These are phyloP conservation scores for Chlamydotis undulata DNA, from an alignment of 2,113 vertebrate species.

Conservation along the genomic window DNA sequence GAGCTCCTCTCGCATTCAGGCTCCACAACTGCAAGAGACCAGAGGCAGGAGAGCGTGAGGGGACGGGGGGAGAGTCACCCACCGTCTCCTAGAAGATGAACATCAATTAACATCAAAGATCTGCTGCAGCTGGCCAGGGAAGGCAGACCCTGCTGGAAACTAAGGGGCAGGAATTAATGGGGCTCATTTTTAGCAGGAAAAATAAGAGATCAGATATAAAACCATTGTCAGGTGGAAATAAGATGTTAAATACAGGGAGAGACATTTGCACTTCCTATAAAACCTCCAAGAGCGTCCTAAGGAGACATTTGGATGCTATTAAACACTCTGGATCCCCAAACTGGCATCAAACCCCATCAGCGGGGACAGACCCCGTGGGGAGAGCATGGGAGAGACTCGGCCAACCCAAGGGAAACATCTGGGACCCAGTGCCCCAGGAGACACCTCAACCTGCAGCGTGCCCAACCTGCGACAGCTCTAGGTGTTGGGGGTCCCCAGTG, in stretches of 20 bases:
- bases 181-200: not conserved
- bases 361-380: not conserved
- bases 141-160: not conserved
- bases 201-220: not conserved
- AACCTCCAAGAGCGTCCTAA: not conserved
- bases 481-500: too few species aligned
- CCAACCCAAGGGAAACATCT: not conserved
- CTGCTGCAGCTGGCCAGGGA: not conserved
- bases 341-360: not conserved
- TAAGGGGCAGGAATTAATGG: not conserved
- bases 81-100: not conserved
- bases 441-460: not conserved
- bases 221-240: not conserved
- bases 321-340: not conserved
- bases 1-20: constrained; percentile 96
- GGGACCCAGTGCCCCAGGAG: not conserved
- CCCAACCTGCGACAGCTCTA: not conserved
- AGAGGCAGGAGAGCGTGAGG: not conserved
- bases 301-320: not conserved
- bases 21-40: constrained; percentile 82
- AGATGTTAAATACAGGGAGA: not conserved
- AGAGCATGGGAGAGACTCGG: accelerated
- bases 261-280: not conserved
- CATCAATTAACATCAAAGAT: not conserved
- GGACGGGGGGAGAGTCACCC: not conserved